Evolutionary conservation across 2,113 vertebrate genomes (phyloP), one percentile per base, ranked within the genome.

Genomic region (Saccopteryx bilineata): DNA sequence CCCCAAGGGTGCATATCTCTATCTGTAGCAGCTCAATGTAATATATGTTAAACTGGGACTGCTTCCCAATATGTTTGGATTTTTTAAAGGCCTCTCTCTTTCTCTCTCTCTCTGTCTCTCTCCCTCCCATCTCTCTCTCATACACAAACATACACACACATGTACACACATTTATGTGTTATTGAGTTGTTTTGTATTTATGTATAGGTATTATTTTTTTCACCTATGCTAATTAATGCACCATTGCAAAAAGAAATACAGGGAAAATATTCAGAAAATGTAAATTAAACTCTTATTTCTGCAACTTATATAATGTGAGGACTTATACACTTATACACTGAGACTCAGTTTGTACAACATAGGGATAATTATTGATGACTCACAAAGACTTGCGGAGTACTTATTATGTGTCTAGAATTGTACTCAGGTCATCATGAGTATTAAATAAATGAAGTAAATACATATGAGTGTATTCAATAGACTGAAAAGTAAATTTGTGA

Each of bases 261-360:
- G 11, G 31, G 10, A 87, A 93, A 74, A 71, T 14, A 79, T 58
- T 78, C 28, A 75, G 63, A 87, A 60, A 52, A 39, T 31, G 39
- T 54, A 58, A 84, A 46, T 60, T 86, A 76, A 92, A 69, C 18
- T 78, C 9, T n/a, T 58, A 6, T 58, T 84, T 90, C 48, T 66
- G 10, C 33, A 17, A 33, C 66, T 84, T 79, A 76, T n/a, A 74
- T 79, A 63, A 46, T 46, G 9, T 39, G 50, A 46, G 28, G 33
- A 54, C 13, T 78, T 91, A 65, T 0, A 65, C 26, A 54, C 13
- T 78, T 91, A 58, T 0, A 65, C 26, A 69, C 7, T 60, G 54
- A 85, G 24, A 84, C 46, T 84, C 87, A 54, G 19, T 31, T 63
- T 74, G 87, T 69, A 50, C 74, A 90, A 83, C 90, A 95, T 56